Percentiles rank a stretch among this genome's conserved stretches.
Conservation (phyloP, 2,113 vertebrate genomes). For the Pelusios castaneus region DNA sequence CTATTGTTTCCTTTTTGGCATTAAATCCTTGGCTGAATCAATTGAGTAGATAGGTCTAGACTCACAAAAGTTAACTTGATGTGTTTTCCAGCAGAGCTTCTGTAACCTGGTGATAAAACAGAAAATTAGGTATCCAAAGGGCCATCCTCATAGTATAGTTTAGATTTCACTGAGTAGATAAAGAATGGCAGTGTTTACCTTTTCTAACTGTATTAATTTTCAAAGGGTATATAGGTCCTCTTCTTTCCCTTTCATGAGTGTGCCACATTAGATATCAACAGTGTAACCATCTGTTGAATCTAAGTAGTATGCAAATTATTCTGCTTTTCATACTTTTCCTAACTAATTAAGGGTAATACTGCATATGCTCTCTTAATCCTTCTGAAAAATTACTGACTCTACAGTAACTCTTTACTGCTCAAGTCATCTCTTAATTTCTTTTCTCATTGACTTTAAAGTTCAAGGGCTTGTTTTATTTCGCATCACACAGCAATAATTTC, state of each 20-base stretch:
- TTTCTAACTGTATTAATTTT: conserved; percentile 39
- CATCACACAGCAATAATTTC: conserved; percentile 55
- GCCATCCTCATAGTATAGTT: conserved; percentile 13
- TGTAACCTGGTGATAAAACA: conserved; percentile 22
- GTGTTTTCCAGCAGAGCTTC: conserved; percentile 19
- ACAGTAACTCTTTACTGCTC: conserved; percentile 44
- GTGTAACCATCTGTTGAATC: conserved; percentile 50
- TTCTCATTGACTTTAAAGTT: conserved; percentile 61
- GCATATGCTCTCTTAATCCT: conserved; percentile 46
- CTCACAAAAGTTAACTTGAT: conserved; percentile 41
- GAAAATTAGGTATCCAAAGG: conserved; percentile 40
- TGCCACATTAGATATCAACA: conserved; percentile 46
- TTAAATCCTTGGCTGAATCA: conserved; percentile 51
- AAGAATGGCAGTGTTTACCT: neutral
- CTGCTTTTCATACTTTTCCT: neutral
- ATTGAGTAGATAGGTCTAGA: conserved; percentile 42
- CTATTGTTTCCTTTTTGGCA: conserved; percentile 50
- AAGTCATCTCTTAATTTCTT: conserved; percentile 8
- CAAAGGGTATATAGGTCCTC: conserved; percentile 24
- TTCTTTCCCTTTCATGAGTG: conserved; percentile 41
- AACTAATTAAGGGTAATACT: conserved; percentile 34
- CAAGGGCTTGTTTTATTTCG: conserved; percentile 64
- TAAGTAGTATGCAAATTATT: conserved; percentile 43
- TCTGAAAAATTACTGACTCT: conserved; percentile 56
- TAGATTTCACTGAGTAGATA: neutral